Percentiles rank a stretch among this genome's conserved stretches.
Conservation (phyloP, 2,113 vertebrate species). For the Coracopsis vasa region DNA sequence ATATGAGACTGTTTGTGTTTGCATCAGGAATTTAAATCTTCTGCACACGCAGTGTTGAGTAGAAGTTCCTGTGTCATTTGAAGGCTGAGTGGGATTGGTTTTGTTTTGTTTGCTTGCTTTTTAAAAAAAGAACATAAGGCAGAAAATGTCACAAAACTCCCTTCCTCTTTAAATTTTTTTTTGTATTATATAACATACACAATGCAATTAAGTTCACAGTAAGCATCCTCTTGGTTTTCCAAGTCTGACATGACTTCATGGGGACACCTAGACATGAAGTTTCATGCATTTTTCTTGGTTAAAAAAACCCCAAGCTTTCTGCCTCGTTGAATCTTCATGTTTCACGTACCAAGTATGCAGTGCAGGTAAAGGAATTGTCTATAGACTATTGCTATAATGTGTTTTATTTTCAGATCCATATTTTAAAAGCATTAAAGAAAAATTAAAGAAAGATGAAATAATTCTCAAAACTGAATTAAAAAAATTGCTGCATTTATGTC, state of each 20-base stretch:
- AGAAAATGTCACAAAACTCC: neutral
- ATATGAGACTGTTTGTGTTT: neutral
- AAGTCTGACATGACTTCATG: neutral
- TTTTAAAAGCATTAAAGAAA: conserved; percentile 79
- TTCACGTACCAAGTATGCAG: neutral
- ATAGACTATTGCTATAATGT: neutral
- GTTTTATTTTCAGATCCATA: conserved; percentile 78
- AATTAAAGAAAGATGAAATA: conserved; percentile 77
- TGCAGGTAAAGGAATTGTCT: neutral
- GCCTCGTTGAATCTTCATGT: neutral
- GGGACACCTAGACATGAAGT: neutral
- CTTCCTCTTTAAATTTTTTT: neutral
- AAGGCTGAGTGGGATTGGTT: neutral
- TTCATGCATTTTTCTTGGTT: neutral
- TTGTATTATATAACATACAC: neutral
- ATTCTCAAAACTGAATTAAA: conserved; percentile 85
- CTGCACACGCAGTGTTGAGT: neutral
- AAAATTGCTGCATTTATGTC: conserved; percentile 85
- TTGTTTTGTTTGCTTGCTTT: neutral
- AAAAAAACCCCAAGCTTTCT: neutral
- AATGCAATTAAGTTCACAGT: neutral
- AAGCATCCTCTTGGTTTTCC: neutral
- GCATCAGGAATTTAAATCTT: neutral
- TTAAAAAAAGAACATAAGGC: neutral
- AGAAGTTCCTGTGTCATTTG: neutral